Conservation (phyloP, 2,888 invertebrate genomes). For the Pyrrhia umbra region DNA sequence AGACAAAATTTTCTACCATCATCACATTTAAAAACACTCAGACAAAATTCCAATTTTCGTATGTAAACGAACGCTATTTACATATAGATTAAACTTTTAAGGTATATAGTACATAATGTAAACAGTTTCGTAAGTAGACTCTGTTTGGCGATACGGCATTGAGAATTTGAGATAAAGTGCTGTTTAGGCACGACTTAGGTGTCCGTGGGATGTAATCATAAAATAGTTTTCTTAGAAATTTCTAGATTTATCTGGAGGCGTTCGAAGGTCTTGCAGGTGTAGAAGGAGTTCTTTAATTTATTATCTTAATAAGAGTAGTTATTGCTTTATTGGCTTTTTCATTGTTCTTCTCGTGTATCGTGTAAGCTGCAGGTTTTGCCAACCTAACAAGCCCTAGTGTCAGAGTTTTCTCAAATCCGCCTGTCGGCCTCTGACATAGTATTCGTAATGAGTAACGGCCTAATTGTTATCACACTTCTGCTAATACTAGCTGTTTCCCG, state of each 20-base stretch:
- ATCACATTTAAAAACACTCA: not conserved
- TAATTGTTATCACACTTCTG: too few species aligned
- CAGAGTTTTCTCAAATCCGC: too few species aligned
- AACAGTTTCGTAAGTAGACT: conserved; percentile 44
- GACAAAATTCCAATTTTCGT: not conserved
- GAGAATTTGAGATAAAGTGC: conserved; percentile 44
- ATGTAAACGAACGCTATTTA: conserved; percentile 34
- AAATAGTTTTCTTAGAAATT: conserved; percentile 5
- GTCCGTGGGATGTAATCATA: conserved; percentile 31
- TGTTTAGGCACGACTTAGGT: conserved; percentile 5
- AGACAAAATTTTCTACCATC: not conserved
- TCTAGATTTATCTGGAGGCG: conserved; percentile 12
- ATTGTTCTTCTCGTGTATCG: too few species aligned
- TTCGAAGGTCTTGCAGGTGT: not conserved
- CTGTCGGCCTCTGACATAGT: too few species aligned
- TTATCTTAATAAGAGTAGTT: not conserved
- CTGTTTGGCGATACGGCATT: conserved; percentile 48
- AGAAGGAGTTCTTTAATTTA: not conserved
- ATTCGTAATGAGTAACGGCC: too few species aligned
- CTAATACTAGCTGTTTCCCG: too few species aligned
- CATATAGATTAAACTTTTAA: conserved; percentile 49
- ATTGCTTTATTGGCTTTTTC: too few species aligned
- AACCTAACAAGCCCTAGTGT: too few species aligned
- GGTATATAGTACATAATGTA: conserved; percentile 30
- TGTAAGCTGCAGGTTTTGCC: too few species aligned